Evolutionary conservation across 2,888 invertebrate genomes (phyloP).

Genomic region (Chorisops tibialis): DNA sequence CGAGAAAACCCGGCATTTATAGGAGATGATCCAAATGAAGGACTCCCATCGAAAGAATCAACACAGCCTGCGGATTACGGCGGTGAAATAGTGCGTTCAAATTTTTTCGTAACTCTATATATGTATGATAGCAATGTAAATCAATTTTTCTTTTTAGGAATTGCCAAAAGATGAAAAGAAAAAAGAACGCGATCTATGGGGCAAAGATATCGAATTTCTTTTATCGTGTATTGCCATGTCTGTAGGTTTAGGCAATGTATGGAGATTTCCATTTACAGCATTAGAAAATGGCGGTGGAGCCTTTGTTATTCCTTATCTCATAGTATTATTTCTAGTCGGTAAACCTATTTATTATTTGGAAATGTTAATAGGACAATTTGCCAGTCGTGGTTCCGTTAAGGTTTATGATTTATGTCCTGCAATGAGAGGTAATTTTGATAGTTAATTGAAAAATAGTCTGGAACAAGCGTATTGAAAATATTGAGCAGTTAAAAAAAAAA

Average conservation of each 20-base stretch:
- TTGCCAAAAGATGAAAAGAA: slow-evolving; percentile 21
- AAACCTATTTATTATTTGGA: slow-evolving; percentile 72
- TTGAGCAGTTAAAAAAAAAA: too few species aligned
- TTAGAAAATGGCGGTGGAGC: slow-evolving; percentile 68
- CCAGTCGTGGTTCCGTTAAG: slow-evolving; percentile 66
- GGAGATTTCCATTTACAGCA: slow-evolving; percentile 66
- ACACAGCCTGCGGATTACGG: slow-evolving; percentile 25
- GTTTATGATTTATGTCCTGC: slow-evolving; percentile 65
- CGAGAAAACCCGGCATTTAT: slow-evolving; percentile 47
- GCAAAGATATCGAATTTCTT: slow-evolving; percentile 50
- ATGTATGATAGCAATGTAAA: neutral
- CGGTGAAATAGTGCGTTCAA: neutral
- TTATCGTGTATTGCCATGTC: slow-evolving; percentile 56
- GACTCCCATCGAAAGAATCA: slow-evolving; percentile 33
- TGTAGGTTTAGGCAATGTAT: slow-evolving; percentile 67
- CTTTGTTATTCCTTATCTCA: slow-evolving; percentile 63
- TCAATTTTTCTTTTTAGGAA: neutral
- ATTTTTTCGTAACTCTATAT: neutral
- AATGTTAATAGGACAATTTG: slow-evolving; percentile 71
- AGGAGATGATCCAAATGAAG: slow-evolving; percentile 43
- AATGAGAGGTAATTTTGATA: slow-evolving; percentile 70
- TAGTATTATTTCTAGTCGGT: slow-evolving; percentile 62
- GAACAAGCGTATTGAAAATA: too few species aligned
- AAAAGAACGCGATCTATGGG: slow-evolving; percentile 48
- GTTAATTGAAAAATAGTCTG: too few species aligned